A percentile compares a stretch with the other conserved stretches of the same genome.
phyloP scores from a whole-genome alignment of 2,113 vertebrate genomes.

The Vicugna pacos region DNA sequence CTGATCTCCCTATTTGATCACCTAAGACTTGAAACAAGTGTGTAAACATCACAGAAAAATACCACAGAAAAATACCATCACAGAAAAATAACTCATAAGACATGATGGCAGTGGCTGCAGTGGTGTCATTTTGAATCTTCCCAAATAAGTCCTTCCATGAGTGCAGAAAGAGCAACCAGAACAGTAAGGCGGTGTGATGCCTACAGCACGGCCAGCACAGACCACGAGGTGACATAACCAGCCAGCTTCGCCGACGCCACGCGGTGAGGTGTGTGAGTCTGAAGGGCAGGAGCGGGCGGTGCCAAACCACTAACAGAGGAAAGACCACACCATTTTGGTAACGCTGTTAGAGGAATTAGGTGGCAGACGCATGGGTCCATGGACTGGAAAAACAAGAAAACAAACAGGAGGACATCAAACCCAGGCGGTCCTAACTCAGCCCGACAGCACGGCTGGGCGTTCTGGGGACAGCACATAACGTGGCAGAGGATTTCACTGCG shows the following conservation, averaged over 20 bases:
- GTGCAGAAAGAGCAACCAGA: not conserved
- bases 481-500: not conserved
- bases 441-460: not conserved
- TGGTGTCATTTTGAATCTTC: not conserved
- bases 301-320: not conserved
- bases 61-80: not conserved
- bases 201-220: not conserved
- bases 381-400: not conserved
- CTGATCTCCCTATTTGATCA: not conserved
- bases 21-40: not conserved
- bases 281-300: accelerated
- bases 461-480: not conserved
- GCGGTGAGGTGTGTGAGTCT: not conserved
- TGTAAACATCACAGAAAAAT: not conserved
- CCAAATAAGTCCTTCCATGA: not conserved
- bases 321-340: not conserved
- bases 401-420: not conserved
- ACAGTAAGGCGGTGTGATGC: not conserved
- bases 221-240: not conserved
- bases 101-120: no score
- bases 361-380: not conserved
- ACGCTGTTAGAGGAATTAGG: not conserved
- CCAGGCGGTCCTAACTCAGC: not conserved
- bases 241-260: accelerated
- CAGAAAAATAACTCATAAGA: not conserved